Evolutionary conservation across 2,113 vertebrate genomes (phyloP).

Genomic region (Heliornis fulica): DNA sequence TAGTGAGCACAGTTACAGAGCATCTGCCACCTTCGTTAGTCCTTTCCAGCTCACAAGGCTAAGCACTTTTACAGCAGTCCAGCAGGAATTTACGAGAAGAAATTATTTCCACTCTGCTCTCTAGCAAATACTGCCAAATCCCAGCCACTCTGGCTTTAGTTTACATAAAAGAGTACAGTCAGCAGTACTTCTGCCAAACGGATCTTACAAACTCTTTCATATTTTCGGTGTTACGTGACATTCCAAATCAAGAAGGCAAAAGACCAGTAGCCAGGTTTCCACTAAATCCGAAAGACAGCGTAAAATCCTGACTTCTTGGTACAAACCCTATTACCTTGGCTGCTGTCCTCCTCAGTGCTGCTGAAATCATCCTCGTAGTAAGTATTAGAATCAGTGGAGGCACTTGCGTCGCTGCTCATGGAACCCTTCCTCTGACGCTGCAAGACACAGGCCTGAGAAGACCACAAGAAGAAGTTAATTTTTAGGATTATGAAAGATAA

Average conservation of each 20-base stretch:
- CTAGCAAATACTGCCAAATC: background rate
- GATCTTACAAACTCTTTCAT: background rate
- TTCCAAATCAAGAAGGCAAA: background rate
- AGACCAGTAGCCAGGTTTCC: background rate
- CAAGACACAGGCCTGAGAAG: constrained; percentile 89
- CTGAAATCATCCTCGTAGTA: constrained; percentile 99
- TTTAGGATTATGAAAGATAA: background rate
- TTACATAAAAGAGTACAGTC: background rate
- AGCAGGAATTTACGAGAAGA: background rate
- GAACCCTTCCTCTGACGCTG: constrained; percentile 98
- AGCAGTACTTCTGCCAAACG: background rate
- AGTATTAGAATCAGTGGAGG: constrained; percentile 97
- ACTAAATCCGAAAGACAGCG: background rate
- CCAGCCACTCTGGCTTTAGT: background rate
- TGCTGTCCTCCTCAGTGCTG: constrained; percentile 99
- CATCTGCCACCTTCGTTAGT: background rate
- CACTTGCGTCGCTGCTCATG: constrained; percentile 95
- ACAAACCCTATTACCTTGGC: constrained; percentile 82
- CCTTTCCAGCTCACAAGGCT: background rate
- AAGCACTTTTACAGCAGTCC: background rate
- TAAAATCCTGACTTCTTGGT: background rate
- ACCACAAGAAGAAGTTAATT: background rate
- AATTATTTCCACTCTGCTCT: background rate
- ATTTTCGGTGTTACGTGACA: background rate
- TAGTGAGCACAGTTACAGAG: background rate